phyloP scores from a whole-genome alignment of 2,888 invertebrate species.

The Orthosia incerta region DNA sequence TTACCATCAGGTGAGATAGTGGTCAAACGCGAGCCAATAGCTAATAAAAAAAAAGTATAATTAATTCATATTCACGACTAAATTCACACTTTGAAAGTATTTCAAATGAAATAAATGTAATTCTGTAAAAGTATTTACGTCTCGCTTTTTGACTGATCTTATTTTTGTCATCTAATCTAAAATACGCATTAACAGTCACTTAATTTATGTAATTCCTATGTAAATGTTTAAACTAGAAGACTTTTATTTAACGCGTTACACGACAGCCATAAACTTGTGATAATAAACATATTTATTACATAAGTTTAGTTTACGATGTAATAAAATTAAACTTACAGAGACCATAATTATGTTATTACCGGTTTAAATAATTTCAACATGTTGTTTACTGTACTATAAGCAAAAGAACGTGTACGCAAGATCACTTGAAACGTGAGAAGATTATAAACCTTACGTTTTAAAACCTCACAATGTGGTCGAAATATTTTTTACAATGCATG shows the following conservation, averaged over 20 bases:
- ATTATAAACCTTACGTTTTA: too few species aligned
- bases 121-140: too few species aligned
- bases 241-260: constrained; percentile 19
- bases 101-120: too few species aligned
- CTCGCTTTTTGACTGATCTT: not conserved
- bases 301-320: constrained; percentile 35
- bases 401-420: not conserved
- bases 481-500: too few species aligned
- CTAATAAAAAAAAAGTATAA: too few species aligned
- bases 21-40: too few species aligned
- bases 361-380: constrained; percentile 13
- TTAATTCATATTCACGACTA: too few species aligned
- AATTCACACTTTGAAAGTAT: too few species aligned
- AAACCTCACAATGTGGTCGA: too few species aligned
- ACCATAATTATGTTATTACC: not conserved
- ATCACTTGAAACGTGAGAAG: not conserved
- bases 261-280: constrained; percentile 16
- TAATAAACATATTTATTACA: constrained; percentile 16
- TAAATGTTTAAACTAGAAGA: constrained; percentile 4
- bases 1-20: too few species aligned
- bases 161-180: not conserved
- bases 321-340: constrained; percentile 34
- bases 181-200: not conserved
- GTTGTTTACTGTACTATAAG: not conserved
- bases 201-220: constrained; percentile 9